A percentile compares a stretch with the other conserved stretches of the same genome.
Evolutionary conservation across 2,113 vertebrate species (phyloP).

Genomic region (Passer domesticus): DNA sequence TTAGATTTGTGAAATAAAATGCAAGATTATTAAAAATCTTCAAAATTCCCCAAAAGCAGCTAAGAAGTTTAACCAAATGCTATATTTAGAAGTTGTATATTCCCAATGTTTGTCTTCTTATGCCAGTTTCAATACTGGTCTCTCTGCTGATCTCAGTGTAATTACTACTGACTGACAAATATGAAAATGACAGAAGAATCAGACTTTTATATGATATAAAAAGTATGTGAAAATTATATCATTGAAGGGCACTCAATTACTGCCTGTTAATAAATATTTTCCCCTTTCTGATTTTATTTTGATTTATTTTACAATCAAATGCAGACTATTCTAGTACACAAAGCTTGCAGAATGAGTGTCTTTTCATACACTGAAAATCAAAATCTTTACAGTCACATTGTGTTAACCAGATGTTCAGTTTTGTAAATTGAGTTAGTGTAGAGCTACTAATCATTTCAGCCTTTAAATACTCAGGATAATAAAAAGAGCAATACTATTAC

Average conservation of each 20-base stretch:
- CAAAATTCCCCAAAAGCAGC: not conserved
- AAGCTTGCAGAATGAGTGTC: not conserved
- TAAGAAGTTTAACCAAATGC: not conserved
- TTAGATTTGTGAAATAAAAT: not conserved
- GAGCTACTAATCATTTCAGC: not conserved
- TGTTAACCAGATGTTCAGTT: not conserved
- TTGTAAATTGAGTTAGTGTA: not conserved
- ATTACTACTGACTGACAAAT: not conserved
- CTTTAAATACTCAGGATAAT: not conserved
- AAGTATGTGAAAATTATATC: not conserved
- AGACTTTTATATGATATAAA: not conserved
- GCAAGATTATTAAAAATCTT: not conserved
- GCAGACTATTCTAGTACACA: not conserved
- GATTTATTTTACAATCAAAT: not conserved
- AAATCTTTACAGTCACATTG: not conserved
- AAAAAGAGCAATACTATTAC: not conserved
- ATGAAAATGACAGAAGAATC: not conserved
- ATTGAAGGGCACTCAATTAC: not conserved
- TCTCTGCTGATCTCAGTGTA: not conserved
- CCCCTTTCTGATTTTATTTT: slow-evolving; percentile 1
- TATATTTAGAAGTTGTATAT: not conserved
- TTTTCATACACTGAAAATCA: not conserved
- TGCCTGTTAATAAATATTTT: not conserved
- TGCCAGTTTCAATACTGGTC: not conserved
- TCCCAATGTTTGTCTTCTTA: not conserved